These are phyloP conservation scores for Oreochromis grahami DNA, from an alignment of 2,797 vertebrate genomes.

Conservation along the genomic window DNA sequence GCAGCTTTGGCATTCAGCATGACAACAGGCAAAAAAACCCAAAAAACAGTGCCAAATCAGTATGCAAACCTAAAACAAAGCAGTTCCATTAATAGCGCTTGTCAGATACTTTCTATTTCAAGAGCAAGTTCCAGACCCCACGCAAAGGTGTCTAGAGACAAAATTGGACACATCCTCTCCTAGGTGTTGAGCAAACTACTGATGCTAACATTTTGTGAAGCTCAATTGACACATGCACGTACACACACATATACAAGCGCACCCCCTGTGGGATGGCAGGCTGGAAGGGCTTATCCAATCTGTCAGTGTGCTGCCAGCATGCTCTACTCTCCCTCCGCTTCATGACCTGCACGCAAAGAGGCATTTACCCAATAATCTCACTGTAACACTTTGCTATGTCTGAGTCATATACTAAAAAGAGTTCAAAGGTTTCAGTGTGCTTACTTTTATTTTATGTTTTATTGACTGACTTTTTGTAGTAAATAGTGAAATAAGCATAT, in stretches of 20 bases:
- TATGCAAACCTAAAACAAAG: not conserved
- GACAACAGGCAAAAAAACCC: not conserved
- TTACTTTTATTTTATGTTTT: not conserved
- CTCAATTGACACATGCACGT: slow-evolving; percentile 1
- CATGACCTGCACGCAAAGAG: slow-evolving; percentile 17
- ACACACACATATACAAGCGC: not conserved
- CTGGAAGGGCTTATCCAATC: slow-evolving; percentile 42
- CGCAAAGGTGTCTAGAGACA: slow-evolving; percentile 9
- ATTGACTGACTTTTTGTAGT: not conserved
- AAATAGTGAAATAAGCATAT: not conserved
- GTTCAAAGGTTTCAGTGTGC: not conserved
- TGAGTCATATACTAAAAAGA: not conserved
- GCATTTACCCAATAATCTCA: slow-evolving; percentile 14
- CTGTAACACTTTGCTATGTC: not conserved
- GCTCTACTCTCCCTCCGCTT: not conserved
- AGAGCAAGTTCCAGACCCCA: not conserved
- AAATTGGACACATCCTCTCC: slow-evolving; percentile 13
- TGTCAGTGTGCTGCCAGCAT: slow-evolving; percentile 28
- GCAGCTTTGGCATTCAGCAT: not conserved
- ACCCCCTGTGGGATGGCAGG: slow-evolving; percentile 19
- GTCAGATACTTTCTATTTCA: not conserved
- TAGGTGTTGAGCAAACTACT: slow-evolving; percentile 30
- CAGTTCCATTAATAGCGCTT: slow-evolving; percentile 4
- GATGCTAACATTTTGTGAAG: slow-evolving; percentile 59
- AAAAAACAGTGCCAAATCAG: not conserved